Evolutionary conservation across 2,797 vertebrate genomes (phyloP), one percentile per base, ranked within the genome.

Genomic region (Syngnathus acus): DNA sequence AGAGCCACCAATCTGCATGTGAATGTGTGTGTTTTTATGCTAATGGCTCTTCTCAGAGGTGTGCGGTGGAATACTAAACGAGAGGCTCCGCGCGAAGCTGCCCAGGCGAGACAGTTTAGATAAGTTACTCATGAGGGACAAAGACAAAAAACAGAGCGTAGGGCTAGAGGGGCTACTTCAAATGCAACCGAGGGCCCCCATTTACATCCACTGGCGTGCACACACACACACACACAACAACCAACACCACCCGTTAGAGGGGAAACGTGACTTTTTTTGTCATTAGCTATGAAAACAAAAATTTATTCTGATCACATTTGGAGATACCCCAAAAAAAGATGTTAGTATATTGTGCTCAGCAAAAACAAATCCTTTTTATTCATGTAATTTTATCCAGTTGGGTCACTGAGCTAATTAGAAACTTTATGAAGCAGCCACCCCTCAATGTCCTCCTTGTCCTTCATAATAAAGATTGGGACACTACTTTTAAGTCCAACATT

Each of bases 1-100:
- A 88, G 88, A 89, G 87, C 86, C 68, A 84, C 70, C 83, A 85
- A 87, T 90, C 86, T 90, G 84, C 88, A 89, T 89, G 86, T 87
- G 86, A 90, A 88, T 90, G 87, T 87, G 83, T 84, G 86, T 84
- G 77, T 88, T 89, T 90, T 89, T 80, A 83, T 86, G 85, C 80
- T 90, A 90, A 90, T 90, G 88, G 87, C 75, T 83, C 75, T 83
- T 84, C 81, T 81, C 81, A 62, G 83, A 87, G 87, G 87, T 85
- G 84, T 87, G 88, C 82, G 81, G 80, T 39, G 43, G 88, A 86
- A 90, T 90, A 89, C 86, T 90, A 90, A 57, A 89, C 84, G 70
- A 87, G 74, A 5, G 71, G 68, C 78, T 73, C 72, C 67, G n/a
- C 61, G 43, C 84, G 9, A 81, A 78, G 72, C 71, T 59, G 50